phyloP scores from a whole-genome alignment of 2,797 vertebrate genomes.

The Sebastiscus tertius region DNA sequence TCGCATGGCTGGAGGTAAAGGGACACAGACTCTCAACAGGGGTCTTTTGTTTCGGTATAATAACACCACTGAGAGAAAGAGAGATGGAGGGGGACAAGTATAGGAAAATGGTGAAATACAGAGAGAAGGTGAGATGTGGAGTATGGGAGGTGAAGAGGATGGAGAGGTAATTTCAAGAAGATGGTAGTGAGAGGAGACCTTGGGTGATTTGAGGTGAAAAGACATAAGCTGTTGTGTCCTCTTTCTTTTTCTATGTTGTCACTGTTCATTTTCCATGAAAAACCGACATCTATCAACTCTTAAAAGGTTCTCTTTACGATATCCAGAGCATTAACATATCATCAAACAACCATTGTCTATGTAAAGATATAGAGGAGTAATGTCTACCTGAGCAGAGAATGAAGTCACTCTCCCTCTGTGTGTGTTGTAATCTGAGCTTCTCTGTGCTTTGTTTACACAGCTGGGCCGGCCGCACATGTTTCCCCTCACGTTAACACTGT shows the following conservation, averaged over 20 bases:
- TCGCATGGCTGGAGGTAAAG: neutral
- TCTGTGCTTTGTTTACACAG: no score
- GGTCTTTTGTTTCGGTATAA: constrained; percentile 23
- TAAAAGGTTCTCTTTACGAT: no score
- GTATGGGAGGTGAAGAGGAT: neutral
- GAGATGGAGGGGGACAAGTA: neutral
- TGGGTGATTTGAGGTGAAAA: constrained; percentile 12
- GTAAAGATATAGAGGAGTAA: no score
- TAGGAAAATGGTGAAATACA: constrained; percentile 2
- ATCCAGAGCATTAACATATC: no score
- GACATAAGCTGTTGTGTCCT: neutral
- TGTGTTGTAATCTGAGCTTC: no score
- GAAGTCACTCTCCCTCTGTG: no score
- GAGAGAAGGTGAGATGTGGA: neutral
- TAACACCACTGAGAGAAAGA: neutral
- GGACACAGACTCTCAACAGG: neutral
- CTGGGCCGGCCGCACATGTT: no score
- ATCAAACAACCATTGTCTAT: no score
- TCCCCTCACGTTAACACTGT: no score
- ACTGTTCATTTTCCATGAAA: neutral
- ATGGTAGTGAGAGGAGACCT: constrained; percentile 15
- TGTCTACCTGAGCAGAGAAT: no score
- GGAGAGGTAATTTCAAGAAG: constrained; percentile 43
- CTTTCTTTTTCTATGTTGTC: neutral
- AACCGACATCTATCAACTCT: neutral